These are phyloP conservation scores for Variabilichromis moorii DNA, from an alignment of 2,113 vertebrate species.

Conservation along the genomic window DNA sequence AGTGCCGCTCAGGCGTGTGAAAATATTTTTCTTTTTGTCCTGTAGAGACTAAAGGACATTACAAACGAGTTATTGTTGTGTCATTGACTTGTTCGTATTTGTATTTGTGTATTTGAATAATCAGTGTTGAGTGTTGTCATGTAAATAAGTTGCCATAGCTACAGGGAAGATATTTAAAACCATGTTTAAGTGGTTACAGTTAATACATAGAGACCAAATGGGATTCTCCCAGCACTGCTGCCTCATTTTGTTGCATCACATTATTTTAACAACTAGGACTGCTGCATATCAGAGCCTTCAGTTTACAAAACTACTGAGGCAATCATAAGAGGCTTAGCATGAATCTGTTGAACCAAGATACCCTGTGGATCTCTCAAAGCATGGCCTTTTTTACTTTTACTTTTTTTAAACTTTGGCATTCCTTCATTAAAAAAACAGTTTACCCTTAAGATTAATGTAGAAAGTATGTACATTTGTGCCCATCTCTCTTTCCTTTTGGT, in stretches of 20 bases:
- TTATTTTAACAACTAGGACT: background rate
- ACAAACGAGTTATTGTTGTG: background rate
- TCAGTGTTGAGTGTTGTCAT: background rate
- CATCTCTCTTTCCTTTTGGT: rapidly evolving
- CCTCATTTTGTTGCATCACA: background rate
- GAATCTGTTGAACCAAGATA: background rate
- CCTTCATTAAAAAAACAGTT: background rate
- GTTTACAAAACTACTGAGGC: background rate
- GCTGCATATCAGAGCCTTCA: background rate
- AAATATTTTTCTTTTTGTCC: background rate
- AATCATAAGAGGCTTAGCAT: background rate
- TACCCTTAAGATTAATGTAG: rapidly evolving
- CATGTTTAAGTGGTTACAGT: background rate
- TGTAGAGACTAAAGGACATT: background rate
- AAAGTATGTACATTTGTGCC: background rate
- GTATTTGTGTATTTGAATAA: background rate
- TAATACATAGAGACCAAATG: background rate
- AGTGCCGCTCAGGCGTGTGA: background rate
- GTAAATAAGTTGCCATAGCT: background rate
- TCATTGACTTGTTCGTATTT: background rate
- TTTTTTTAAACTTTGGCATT: background rate
- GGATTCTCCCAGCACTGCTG: background rate
- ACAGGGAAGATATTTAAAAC: background rate
- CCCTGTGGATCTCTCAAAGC: background rate
- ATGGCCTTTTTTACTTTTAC: background rate